Conservation (phyloP, 2,797 vertebrate species). For the Pangasius krempfi region DNA sequence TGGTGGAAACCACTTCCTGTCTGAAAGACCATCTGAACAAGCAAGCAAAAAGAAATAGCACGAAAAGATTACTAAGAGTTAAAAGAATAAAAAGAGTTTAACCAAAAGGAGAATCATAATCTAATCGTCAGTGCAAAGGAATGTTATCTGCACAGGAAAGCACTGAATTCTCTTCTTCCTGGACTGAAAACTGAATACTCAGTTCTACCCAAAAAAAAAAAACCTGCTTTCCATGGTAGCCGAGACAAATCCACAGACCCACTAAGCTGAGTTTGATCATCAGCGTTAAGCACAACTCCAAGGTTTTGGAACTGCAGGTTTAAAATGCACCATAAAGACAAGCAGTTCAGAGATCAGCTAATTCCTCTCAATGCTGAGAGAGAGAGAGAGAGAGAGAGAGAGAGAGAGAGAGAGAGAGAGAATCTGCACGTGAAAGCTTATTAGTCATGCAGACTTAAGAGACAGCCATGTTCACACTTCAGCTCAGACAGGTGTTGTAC, state of each 20-base stretch:
- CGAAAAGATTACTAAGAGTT: background rate
- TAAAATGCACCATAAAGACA: background rate
- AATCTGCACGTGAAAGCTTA: constrained; percentile 16
- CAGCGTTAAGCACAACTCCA: background rate
- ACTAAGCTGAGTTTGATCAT: background rate
- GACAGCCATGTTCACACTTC: constrained; percentile 67
- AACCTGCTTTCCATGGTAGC: background rate
- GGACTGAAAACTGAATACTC: background rate
- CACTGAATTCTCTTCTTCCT: background rate
- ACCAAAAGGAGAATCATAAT: background rate
- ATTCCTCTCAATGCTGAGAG: background rate
- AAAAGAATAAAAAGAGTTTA: background rate
- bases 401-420: background rate
- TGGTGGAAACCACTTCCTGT: background rate
- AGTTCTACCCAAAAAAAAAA: background rate
- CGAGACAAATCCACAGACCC: background rate
- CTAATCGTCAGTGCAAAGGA: background rate
- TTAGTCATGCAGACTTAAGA: constrained; percentile 64
- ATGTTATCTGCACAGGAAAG: background rate
- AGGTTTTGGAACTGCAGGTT: background rate
- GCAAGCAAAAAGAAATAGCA: background rate
- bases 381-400: background rate
- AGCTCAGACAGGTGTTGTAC: constrained; percentile 73
- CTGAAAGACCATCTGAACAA: background rate
- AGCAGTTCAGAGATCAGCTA: background rate